Percentiles rank a stretch among this genome's conserved stretches.
Conservation (phyloP, 1,140 invertebrate species). For the Xylocopa sonorina region DNA sequence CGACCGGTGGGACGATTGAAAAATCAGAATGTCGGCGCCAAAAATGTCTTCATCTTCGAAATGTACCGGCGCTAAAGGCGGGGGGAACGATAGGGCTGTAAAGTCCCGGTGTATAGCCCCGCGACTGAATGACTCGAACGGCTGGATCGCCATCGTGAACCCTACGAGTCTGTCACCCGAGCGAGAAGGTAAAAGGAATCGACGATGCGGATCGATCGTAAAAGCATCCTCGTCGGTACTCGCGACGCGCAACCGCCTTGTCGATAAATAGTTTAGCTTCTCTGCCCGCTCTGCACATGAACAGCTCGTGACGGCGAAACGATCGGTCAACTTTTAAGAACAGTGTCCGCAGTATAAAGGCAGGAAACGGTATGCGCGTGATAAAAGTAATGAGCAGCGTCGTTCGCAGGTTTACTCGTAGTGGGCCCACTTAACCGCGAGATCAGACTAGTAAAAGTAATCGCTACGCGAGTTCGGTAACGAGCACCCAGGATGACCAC, state of each 20-base stretch:
- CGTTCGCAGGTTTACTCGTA: slow-evolving; percentile 1
- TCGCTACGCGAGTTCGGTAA: neutral
- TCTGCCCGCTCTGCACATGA: neutral
- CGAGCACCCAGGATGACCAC: neutral
- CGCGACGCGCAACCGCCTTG: slow-evolving; percentile 22
- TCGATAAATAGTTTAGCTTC: slow-evolving; percentile 57
- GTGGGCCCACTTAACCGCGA: neutral
- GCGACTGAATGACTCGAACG: slow-evolving; percentile 61
- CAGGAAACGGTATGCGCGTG: neutral
- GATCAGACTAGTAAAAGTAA: neutral
- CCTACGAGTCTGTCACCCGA: slow-evolving; percentile 36
- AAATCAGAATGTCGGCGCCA: slow-evolving; percentile 74
- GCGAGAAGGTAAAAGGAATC: slow-evolving; percentile 52
- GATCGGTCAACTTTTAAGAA: slow-evolving; percentile 49
- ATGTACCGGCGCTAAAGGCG: slow-evolving; percentile 71
- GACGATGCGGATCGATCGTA: slow-evolving; percentile 59
- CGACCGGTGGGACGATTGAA: slow-evolving; percentile 46
- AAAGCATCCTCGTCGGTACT: slow-evolving; percentile 43
- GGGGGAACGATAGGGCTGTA: slow-evolving; percentile 73
- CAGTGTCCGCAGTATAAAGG: slow-evolving; percentile 34
- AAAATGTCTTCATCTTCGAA: slow-evolving; percentile 74
- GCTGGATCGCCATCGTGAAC: slow-evolving; percentile 48
- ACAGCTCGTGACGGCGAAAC: neutral
- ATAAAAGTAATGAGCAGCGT: slow-evolving; percentile 39
- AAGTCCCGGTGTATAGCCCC: slow-evolving; percentile 67